A percentile compares a stretch with the other conserved stretches of the same genome.
These are phyloP conservation scores for Nyctibius grandis DNA, from an alignment of 2,797 vertebrate genomes.

Conservation along the genomic window DNA sequence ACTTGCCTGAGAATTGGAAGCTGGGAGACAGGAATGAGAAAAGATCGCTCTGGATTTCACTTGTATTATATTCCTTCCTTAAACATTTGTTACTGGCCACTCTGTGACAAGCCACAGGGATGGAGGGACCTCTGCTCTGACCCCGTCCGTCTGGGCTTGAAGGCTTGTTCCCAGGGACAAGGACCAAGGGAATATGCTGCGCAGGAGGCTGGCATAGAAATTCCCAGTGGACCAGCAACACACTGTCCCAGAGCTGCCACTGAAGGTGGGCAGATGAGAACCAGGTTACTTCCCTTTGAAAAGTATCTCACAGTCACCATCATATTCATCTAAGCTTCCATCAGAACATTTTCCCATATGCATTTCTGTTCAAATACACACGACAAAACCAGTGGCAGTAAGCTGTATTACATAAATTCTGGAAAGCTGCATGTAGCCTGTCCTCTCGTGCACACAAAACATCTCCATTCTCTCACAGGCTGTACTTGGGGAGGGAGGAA, in stretches of 20 bases:
- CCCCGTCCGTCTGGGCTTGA: rapidly evolving
- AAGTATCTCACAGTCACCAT: rapidly evolving
- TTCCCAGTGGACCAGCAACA: not conserved
- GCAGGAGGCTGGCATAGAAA: not conserved
- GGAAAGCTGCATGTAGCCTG: not conserved
- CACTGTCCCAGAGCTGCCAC: rapidly evolving
- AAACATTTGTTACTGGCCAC: not conserved
- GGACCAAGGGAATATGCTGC: not conserved
- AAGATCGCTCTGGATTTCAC: not conserved
- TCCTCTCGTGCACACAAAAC: rapidly evolving
- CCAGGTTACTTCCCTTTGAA: not conserved
- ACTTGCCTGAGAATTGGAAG: not conserved
- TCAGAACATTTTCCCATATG: not conserved
- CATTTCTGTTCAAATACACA: rapidly evolving
- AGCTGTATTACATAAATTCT: not conserved
- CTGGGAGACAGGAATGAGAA: not conserved
- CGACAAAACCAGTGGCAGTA: not conserved
- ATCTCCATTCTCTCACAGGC: not conserved
- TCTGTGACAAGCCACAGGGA: not conserved
- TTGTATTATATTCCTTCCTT: not conserved
- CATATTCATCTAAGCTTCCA: not conserved
- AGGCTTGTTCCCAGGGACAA: not conserved
- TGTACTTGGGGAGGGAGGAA: rapidly evolving
- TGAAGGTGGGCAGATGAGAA: not conserved
- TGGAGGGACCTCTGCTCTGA: not conserved